Evolutionary conservation across 2,888 invertebrate genomes (phyloP).

Genomic region (Brachyopa scutellaris): DNA sequence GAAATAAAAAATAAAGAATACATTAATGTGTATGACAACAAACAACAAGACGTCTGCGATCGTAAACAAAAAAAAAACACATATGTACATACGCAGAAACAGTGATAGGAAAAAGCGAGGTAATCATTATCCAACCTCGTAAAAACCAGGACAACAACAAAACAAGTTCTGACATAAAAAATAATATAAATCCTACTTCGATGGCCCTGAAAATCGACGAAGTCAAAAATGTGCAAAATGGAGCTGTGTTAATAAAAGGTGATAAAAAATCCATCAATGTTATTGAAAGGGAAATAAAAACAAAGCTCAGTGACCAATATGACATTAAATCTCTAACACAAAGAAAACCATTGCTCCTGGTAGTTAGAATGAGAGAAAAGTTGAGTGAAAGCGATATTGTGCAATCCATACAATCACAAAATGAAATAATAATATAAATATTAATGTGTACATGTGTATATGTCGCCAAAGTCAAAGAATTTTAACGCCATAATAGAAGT

Average conservation of each 20-base stretch:
- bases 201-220: slow-evolving; percentile 16
- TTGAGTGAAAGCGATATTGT: neutral
- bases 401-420: neutral
- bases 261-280: slow-evolving; percentile 1
- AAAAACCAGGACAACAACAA: neutral
- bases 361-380: slow-evolving; percentile 7
- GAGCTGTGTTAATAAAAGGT: neutral
- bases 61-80: too few species aligned
- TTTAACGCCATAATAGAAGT: too few species aligned
- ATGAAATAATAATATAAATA: slow-evolving; percentile 2
- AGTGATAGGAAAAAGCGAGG: too few species aligned
- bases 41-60: too few species aligned
- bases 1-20: too few species aligned
- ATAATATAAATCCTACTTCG: neutral
- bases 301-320: neutral
- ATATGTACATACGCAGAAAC: too few species aligned
- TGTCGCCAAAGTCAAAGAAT: neutral
- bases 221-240: slow-evolving; percentile 1
- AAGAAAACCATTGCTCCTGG: neutral
- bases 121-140: slow-evolving; percentile 1
- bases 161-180: slow-evolving; percentile 3
- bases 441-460: slow-evolving; percentile 1
- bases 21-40: too few species aligned
- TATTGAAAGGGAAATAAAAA: slow-evolving; percentile 8
- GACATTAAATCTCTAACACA: neutral